Evolutionary conservation across 2,113 vertebrate genomes (phyloP).

Genomic region (Colius striatus): DNA sequence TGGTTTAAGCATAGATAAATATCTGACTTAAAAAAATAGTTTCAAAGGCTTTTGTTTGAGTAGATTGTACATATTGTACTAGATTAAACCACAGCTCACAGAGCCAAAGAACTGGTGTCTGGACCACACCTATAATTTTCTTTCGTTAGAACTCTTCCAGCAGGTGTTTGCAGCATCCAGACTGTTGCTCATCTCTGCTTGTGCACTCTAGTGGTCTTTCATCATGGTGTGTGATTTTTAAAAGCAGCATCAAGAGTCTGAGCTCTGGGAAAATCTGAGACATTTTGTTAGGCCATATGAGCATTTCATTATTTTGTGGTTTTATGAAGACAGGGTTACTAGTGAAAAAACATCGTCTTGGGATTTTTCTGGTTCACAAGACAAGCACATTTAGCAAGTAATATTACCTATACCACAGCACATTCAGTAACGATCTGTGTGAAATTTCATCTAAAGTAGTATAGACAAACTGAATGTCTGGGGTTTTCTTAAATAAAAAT

Average conservation of each 20-base stretch:
- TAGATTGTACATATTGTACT: neutral
- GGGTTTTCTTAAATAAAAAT: neutral
- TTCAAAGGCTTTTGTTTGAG: neutral
- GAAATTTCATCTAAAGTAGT: neutral
- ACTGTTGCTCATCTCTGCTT: neutral
- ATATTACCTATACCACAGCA: fast-evolving
- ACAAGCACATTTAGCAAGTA: neutral
- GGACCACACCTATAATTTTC: neutral
- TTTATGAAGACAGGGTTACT: neutral
- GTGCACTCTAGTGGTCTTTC: neutral
- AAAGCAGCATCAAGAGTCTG: neutral
- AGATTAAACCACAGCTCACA: neutral
- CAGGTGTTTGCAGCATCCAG: neutral
- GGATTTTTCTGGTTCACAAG: neutral
- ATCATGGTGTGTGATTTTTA: neutral
- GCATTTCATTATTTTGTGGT: neutral
- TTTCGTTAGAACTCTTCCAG: neutral
- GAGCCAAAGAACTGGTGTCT: neutral
- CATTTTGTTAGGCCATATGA: neutral
- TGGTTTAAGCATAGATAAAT: neutral
- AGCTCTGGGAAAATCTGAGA: neutral
- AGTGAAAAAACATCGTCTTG: neutral
- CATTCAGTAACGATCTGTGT: fast-evolving
- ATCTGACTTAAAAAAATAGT: neutral
- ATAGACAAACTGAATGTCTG: neutral